Base-by-base conservation (phyloP, 2,888 invertebrate genomes). In the Plagodis dolabraria region DNA sequence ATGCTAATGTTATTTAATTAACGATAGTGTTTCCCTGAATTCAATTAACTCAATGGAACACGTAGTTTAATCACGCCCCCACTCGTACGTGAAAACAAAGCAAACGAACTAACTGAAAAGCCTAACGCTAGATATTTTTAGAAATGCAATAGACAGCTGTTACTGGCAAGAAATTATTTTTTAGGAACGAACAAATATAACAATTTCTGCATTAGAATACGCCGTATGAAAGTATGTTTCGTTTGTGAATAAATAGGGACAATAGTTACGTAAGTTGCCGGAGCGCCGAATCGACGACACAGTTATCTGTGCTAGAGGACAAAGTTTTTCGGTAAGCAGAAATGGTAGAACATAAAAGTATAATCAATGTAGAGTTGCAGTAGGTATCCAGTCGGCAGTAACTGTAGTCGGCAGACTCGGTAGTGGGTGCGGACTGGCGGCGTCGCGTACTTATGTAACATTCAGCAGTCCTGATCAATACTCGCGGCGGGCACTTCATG, bases 381-480 rank as follows among this genome's bases (percentile, higher is more conserved):
- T 82, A 70, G 73, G 72, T 62, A 63, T 40, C 33, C 55, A 63
- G 61, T 47, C 49, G 49, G 10, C 40, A 10, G 40, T 40, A 40
- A 40, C 10, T 9, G 40, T 40, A 45, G 52, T 46, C 45, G 46
- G 54, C 42, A 78, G 76, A 78, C 78, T 60, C 55, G 47, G 55
- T 60, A 64, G 62, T 75, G 80, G 77, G 80, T 79, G 77, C 82
- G 82, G 63, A 56, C 63, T 79, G 40, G 8, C 40, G 40, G 10
- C 40, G 82, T 79, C 79, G 83, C 79, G 76, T 71, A 71, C 77
- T 89, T 87, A 89, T 80, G 75, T 89, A 91, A 91, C 86, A 78
- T 81, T 80, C 80, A 87, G 85, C 83, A 83, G 85, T 86, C 83
- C 85, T 85, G 87, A 92, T 92, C 91, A 86, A 92, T 92, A 92